Percentiles rank a stretch among this genome's conserved stretches.
phyloP scores from a whole-genome alignment of 1,140 invertebrate genomes.

The Bombus impatiens region DNA sequence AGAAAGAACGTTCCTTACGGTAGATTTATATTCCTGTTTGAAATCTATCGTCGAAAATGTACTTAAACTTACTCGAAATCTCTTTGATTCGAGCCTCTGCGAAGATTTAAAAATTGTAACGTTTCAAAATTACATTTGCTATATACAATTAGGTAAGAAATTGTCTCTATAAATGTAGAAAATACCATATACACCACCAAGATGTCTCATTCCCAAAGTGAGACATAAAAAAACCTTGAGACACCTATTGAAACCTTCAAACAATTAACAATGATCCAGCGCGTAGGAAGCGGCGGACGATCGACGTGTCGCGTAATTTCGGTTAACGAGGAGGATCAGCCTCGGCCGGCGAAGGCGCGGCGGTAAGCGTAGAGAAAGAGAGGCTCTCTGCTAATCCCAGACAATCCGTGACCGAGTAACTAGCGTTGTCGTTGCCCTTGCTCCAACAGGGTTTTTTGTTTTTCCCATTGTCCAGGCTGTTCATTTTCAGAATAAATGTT shows the following conservation, averaged over 20 bases:
- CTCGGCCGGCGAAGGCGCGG: not conserved
- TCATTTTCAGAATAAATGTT: constrained; percentile 59
- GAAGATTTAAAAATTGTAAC: not conserved
- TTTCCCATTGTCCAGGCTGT: constrained; percentile 29
- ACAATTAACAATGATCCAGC: not conserved
- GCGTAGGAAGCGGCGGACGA: constrained; percentile 14
- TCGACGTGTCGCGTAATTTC: constrained; percentile 54
- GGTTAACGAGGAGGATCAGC: constrained; percentile 52
- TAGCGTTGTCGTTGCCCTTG: constrained; percentile 7
- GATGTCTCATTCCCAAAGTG: not conserved
- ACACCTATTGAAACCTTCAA: not conserved
- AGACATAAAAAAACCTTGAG: too few relatives aligned
- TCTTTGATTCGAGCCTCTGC: not conserved
- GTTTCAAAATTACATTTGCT: too few relatives aligned
- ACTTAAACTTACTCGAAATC: not conserved
- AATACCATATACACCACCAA: rapidly evolving
- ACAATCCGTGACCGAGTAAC: constrained; percentile 54
- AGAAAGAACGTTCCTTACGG: not conserved
- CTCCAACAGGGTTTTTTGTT: constrained; percentile 51
- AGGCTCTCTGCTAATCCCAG: constrained; percentile 6
- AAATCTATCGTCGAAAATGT: not conserved
- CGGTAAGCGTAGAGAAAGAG: constrained; percentile 5
- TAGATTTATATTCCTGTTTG: not conserved
- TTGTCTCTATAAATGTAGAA: not conserved
- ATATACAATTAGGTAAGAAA: too few relatives aligned